Evolutionary conservation across 2,113 vertebrate genomes (phyloP).

Genomic region (Cisticola juncidis): DNA sequence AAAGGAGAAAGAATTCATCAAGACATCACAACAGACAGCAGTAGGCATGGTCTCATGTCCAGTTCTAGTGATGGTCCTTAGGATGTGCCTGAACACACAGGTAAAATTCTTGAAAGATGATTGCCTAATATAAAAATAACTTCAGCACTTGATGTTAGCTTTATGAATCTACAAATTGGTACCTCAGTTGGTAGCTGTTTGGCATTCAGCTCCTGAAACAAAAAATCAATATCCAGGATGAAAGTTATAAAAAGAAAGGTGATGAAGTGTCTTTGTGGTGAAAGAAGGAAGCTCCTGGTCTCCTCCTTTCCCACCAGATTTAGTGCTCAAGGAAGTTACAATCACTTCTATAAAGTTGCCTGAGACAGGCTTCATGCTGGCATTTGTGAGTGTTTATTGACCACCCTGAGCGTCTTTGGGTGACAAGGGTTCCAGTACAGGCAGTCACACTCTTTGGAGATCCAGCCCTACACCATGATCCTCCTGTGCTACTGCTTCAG

Average conservation of each 20-base stretch:
- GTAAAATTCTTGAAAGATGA: not conserved
- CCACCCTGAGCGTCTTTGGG: not conserved
- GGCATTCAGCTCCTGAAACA: not conserved
- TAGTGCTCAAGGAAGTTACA: not conserved
- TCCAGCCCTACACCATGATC: not conserved
- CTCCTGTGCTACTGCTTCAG: not conserved
- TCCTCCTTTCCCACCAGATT: not conserved
- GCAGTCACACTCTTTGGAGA: not conserved
- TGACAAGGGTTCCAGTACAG: not conserved
- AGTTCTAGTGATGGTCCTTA: not conserved
- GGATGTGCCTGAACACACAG: not conserved
- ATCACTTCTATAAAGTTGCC: not conserved
- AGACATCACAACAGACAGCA: not conserved
- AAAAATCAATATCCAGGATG: not conserved
- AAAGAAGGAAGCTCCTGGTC: fast-evolving
- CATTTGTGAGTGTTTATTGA: not conserved
- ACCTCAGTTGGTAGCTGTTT: not conserved
- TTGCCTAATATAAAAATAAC: not conserved
- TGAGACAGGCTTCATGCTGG: not conserved
- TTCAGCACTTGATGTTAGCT: not conserved
- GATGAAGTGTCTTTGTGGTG: not conserved
- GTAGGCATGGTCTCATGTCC: not conserved
- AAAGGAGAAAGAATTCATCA: not conserved
- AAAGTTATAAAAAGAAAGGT: not conserved
- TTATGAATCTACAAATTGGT: not conserved